Evolutionary conservation across 1,140 invertebrate species (phyloP), one percentile per base, ranked within the genome.

Genomic region (Myzus persicae): DNA sequence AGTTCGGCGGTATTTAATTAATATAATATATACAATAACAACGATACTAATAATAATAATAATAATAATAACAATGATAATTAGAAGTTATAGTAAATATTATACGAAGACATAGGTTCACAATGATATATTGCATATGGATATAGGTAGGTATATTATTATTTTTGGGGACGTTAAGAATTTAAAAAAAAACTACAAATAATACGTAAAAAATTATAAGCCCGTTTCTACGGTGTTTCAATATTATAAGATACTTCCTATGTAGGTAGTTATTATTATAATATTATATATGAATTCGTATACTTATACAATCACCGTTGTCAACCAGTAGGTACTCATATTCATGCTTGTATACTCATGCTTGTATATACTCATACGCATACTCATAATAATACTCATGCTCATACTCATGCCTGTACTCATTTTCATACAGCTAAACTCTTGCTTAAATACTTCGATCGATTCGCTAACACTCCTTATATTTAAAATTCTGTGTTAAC

Each of bases 1-100:
- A 76, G 59, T n/a, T 76, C 59, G 59, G 59, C 31, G 59, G 59
- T n/a, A 76, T 76, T 76, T n/a, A 76, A 76, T 76, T 76, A 76
- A 76, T 76, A n/a, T 76, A 76, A 76, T 76, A 76, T 76, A n/a
- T 76, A n/a, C 59, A 76, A 76, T n/a, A 76, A 76, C 31, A 11
- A 76, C 31, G 11, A 76, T 76, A n/a, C n/a, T 76, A 76, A 76
- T n/a, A 67, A 67, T 67, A 67, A 67, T 67, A n/a, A 67, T 67
- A 67, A 67, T n/a, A n/a, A n/a, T 67, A 76, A n/a, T 31, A 67
- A 31, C 14, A 59, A 54, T 54, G 7, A 54, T n/a, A 76, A 76
- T 6, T n/a, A 67, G n/a, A n/a, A 67, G 31, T n/a, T n/a, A 76
- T 76, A n/a, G 31, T 76, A 18, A 76, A 18, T 67, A n/a, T n/a